Conservation (phyloP, 1,140 invertebrate genomes). For the Microvelia longipes region DNA sequence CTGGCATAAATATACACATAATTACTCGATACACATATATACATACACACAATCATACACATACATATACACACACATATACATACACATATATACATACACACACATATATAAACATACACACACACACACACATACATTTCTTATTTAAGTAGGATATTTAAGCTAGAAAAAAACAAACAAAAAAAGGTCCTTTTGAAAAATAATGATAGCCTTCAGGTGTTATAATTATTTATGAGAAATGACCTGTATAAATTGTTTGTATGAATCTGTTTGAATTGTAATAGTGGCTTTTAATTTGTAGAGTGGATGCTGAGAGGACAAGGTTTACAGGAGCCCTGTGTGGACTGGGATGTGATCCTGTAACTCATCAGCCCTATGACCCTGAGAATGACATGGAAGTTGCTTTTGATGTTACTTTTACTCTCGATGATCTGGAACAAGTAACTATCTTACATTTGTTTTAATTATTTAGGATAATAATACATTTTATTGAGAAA, state of each 20-base stretch:
- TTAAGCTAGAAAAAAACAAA: not conserved
- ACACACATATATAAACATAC: too few species aligned
- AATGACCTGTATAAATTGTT: not conserved
- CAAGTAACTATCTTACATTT: slow-evolving; percentile 30
- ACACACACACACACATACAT: too few species aligned
- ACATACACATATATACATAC: too few species aligned
- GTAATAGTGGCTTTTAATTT: slow-evolving; percentile 1
- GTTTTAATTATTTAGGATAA: not conserved
- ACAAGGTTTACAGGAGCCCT: slow-evolving; percentile 54
- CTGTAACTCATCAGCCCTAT: slow-evolving; percentile 33
- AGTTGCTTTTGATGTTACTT: slow-evolving; percentile 52
- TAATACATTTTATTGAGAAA: not conserved
- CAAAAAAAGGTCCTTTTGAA: too few species aligned
- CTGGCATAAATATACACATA: too few species aligned
- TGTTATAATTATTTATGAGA: too few species aligned
- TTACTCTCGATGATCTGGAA: slow-evolving; percentile 45
- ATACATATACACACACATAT: too few species aligned
- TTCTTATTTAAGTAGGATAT: not conserved
- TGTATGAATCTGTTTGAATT: not conserved
- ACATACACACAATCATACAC: too few species aligned
- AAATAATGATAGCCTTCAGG: too few species aligned
- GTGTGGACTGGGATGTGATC: slow-evolving; percentile 61
- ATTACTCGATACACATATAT: too few species aligned
- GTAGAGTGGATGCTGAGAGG: slow-evolving; percentile 35
- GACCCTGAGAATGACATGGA: slow-evolving; percentile 74